Evolutionary conservation across 1,140 invertebrate species (phyloP), one percentile per base, ranked within the genome.

Genomic region (Odontomachus brunneus): DNA sequence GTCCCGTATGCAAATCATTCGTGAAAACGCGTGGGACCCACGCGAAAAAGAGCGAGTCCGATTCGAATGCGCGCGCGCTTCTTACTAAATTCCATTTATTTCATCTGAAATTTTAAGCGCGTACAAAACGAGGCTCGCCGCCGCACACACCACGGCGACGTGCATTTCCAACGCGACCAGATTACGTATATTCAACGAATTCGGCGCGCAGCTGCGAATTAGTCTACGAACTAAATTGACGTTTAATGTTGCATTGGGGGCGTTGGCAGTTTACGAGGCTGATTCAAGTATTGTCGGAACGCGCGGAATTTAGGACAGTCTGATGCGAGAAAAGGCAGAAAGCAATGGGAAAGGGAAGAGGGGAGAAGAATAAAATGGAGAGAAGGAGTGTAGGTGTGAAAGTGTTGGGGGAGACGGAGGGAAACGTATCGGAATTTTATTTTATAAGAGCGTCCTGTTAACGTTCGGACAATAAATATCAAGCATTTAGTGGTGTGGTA

Each of bases 221-320:
- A 80, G 75, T 80, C 69, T 80, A 80, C 75, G 75, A 48, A 57
- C 65, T 71, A 80, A 80, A 80, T 80, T 71, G 75, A 80, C 75
- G 75, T 80, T 80, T 80, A 80, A 71, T 80, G 75, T 80, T 71
- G 65, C 75, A 38, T 44, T 51, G 63, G 29, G 51, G 29, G 51
- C 75, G 75, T 80, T 69, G 65, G 51, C 63, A 22, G 75, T 80
- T 69, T 71, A 71, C 75, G 65, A 71, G 33, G 75, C 69, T 24
- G 51, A 71, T 80, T 80, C 75, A 29, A 78, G 51, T 29, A 69
- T 78, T 78, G 75, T 69, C 12, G 75, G 65, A 71, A 57, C 29
- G 72, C 62, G 24, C 44, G 75, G 75, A 80, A 80, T 74, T 63
- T 63, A 78, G 75, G 63, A 57, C 75, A 44, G 63, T 33, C 51